Conservation (phyloP, 1,140 invertebrate species). For the Odontomachus brunneus region DNA sequence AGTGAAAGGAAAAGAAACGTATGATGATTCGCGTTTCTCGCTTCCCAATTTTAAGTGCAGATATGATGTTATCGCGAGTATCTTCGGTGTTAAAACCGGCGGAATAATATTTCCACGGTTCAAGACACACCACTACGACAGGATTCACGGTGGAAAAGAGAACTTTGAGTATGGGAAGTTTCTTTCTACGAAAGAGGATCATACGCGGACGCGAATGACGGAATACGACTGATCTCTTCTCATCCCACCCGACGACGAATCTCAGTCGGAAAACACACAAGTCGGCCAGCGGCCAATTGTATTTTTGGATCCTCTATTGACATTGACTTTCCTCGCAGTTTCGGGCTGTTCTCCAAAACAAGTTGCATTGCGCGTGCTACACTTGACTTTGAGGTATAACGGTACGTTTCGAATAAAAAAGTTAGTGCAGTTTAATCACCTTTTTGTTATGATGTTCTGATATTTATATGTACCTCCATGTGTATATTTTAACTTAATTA, state of each 20-base stretch:
- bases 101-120: too few species aligned
- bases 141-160: neutral
- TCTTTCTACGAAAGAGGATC: conserved; percentile 4
- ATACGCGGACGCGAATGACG: neutral
- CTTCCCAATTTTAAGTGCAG: too few species aligned
- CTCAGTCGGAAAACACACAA: conserved; percentile 9
- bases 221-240: conserved; percentile 72
- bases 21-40: too few species aligned
- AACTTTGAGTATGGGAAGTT: neutral
- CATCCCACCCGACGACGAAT: conserved; percentile 61
- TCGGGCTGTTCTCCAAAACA: conserved; percentile 44
- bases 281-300: conserved; percentile 52
- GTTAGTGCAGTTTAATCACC: too few species aligned
- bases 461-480: too few species aligned
- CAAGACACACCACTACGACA: too few species aligned
- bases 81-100: too few species aligned
- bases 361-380: neutral
- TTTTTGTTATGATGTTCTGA: too few species aligned
- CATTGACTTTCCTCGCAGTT: conserved; percentile 78
- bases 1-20: too few species aligned
- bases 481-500: too few species aligned
- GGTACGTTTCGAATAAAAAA: too few species aligned
- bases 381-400: neutral
- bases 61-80: too few species aligned
- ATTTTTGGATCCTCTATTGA: conserved; percentile 70